Evolutionary conservation across 2,113 vertebrate species (phyloP), one percentile per base, ranked within the genome.

Genomic region (Syngnathoides biaculeatus): DNA sequence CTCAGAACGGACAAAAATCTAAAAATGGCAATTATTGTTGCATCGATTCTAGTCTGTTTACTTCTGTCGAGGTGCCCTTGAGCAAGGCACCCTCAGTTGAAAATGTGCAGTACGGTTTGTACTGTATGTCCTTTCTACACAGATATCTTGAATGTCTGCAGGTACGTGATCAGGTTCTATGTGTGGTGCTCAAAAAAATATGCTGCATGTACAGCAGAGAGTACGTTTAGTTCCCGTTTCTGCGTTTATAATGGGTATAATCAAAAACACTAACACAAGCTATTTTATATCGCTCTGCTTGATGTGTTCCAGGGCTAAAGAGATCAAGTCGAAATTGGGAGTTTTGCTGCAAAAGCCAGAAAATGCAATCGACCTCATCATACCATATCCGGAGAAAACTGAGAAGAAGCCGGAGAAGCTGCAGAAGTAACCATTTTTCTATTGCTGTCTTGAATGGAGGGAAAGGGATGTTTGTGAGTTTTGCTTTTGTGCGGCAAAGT

Each of bases 291-390:
- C 3, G 30, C 3, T 71, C 56, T 83, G 47, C 60, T 65, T 85
- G 61, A 69, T 52, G 62, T 73, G 77, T 17, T 26, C 9, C 89
- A 99, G 97, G 92, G 96, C 97, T 30, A 99, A 99, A 81, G 96
- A 94, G 89, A 98, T 99, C 87, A 99, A 97, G 92, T 90, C 88
- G 0, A 98, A 98, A 79, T 91, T 99, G 82, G 97, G 97, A 72
- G 94, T 91, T 0, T 91, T 98, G 19, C 94, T 98, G 57, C 96
- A 97, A 88, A 99, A 97, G 92, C 96, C 96, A 0, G 97, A 99
- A 53, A 90, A 94, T 0, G 89, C 91, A 74, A 86, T 93, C 22
- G 95, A 97, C 86, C 90, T 98, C 72, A 94, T 98, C 86, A 94
- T 97, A 84, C 95, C 94, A 0, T 94, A 94, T 64, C 90, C 91